Evolutionary conservation across 2,888 invertebrate species (phyloP).

Genomic region (Tipula confusa): DNA sequence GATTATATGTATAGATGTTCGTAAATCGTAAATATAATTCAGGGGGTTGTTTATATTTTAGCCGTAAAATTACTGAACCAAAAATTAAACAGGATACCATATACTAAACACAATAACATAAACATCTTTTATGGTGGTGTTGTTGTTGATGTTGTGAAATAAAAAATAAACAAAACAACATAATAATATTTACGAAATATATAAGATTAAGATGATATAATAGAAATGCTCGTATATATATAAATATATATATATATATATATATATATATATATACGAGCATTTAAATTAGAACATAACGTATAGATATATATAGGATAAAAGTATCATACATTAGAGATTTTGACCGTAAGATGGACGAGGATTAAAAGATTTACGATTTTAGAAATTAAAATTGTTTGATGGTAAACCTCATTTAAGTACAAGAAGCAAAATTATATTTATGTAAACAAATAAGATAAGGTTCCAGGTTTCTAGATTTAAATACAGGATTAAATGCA

Average conservation of each 20-base stretch:
- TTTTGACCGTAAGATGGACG: background rate
- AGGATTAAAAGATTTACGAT: background rate
- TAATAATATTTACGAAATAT: background rate
- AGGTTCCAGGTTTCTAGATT: too few relatives aligned
- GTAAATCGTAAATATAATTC: too few relatives aligned
- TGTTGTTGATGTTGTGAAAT: background rate
- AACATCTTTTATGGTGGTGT: background rate
- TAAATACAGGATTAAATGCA: too few relatives aligned
- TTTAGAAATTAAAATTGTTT: background rate
- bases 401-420: background rate
- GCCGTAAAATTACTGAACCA: background rate
- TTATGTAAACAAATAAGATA: background rate
- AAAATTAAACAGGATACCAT: background rate
- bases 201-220: background rate
- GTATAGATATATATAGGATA: background rate
- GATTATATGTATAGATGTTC: background rate
- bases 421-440: background rate
- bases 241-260: too few relatives aligned
- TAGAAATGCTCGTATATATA: background rate
- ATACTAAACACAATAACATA: background rate
- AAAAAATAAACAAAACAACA: background rate
- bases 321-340: background rate
- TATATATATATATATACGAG: too few relatives aligned
- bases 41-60: background rate
- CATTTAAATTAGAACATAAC: background rate